These are phyloP conservation scores for Melopsittacus undulatus DNA, from an alignment of 2,797 vertebrate genomes.

Conservation along the genomic window DNA sequence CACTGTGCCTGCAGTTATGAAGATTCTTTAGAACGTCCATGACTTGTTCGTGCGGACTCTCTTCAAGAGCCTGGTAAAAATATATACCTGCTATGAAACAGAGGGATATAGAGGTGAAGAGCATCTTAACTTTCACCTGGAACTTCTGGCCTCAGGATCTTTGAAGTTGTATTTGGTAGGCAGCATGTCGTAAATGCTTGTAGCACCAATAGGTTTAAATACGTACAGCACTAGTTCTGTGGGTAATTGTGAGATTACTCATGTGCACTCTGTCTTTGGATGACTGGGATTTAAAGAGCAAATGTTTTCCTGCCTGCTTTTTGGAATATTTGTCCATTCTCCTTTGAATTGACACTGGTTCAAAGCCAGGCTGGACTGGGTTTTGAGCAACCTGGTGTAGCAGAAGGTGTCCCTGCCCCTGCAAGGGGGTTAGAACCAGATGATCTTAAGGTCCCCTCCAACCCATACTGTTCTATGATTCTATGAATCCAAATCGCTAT, in stretches of 20 bases:
- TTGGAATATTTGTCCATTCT: background rate
- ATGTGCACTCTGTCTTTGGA: background rate
- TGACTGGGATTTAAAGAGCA: background rate
- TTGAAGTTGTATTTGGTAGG: background rate
- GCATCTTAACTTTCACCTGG: background rate
- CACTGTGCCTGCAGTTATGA: accelerated
- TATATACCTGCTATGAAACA: background rate
- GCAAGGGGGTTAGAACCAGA: background rate
- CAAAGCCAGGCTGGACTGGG: background rate
- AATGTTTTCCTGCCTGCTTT: background rate
- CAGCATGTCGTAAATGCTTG: background rate
- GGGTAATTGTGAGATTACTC: background rate
- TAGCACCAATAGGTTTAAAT: background rate
- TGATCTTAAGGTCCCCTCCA: background rate
- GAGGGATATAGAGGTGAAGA: background rate
- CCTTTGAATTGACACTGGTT: background rate
- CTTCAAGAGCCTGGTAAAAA: background rate
- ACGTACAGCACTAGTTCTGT: background rate
- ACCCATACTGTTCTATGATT: background rate
- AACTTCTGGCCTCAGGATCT: background rate
- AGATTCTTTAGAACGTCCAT: background rate
- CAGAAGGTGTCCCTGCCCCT: background rate
- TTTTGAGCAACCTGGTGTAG: background rate
- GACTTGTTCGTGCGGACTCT: background rate
- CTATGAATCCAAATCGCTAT: background rate